Evolutionary conservation across 2,888 invertebrate genomes (phyloP), one percentile per base, ranked within the genome.

Genomic region (Harpalus rufipes): DNA sequence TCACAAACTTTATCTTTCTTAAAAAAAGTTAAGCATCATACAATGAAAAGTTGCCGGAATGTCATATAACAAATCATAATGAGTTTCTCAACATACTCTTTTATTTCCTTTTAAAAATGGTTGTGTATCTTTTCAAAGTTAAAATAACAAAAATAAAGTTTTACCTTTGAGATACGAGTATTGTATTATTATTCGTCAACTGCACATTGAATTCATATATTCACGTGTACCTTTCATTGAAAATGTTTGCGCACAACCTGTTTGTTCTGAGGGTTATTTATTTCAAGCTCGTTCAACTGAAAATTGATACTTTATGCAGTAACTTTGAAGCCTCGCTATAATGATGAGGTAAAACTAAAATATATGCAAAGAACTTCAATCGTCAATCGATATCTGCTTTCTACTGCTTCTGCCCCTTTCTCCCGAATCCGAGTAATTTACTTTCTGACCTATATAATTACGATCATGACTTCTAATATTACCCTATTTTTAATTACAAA

Each of bases 61-160:
- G 68, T 41, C 68, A 14, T 39, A 68, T 32, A 68, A 68, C 68
- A 68, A 68, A 68, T 68, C 68, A 68, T 68, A 68, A 68, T 68
- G 68, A 68, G 68, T 68, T 39, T 68, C 39, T 0, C 39, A 68
- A 68, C 68, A 68, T 41, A 68, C 68, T 68, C 68, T 68, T 68
- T 12, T 68, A 39, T 68, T 68, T 68, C 68, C 32, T 39, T 68
- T 68, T 32, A 68, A 14, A 14, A 32, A 68, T n/a, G n/a, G 39
- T 68, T 39, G 68, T 39, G n/a, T 68, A 32, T 68, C 68, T 68
- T 68, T 68, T 32, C 39, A 68, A 65, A 32, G 12, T 25, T 32
- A 39, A 32, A 32, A 10, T 1, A 32, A 65, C 12, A 32, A 65
- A 39, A 63, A 63, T 63, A 63, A 63, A 41, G 10, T 68, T 68